These are phyloP conservation scores for Spheniscus humboldti DNA, from an alignment of 2,797 vertebrate genomes.

Conservation along the genomic window DNA sequence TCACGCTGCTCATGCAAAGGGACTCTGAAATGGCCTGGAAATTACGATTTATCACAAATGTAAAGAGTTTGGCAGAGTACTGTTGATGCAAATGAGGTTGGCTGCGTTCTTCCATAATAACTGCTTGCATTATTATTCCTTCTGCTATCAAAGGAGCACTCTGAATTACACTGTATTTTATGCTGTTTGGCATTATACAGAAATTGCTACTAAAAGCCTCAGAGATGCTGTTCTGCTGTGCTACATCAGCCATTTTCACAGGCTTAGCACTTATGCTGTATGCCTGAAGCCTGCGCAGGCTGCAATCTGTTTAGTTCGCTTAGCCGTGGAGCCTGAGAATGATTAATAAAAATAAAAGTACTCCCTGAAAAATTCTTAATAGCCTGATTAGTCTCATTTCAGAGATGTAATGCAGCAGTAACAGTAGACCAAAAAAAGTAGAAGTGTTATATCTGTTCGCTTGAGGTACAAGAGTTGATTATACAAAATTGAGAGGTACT, in stretches of 20 bases:
- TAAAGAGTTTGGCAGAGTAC: not conserved
- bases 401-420: not conserved
- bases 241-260: not conserved
- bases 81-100: not conserved
- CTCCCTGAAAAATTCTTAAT: not conserved
- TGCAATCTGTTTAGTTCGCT: not conserved
- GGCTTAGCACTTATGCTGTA: not conserved
- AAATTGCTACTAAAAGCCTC: not conserved
- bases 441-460: not conserved
- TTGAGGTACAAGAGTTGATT: not conserved
- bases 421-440: not conserved
- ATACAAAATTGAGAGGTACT: not conserved
- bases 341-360: not conserved
- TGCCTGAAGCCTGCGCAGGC: not conserved
- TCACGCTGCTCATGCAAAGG: not conserved
- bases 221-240: not conserved
- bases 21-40: not conserved
- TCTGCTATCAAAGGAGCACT: not conserved
- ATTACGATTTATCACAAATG: not conserved
- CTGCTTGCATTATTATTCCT: constrained; percentile 2
- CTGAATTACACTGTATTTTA: not conserved
- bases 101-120: not conserved
- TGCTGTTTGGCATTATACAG: not conserved
- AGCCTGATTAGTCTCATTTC: not conserved
- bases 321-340: not conserved